Evolutionary conservation across 2,888 invertebrate genomes (phyloP).

Genomic region (Leucophora obtusa): DNA sequence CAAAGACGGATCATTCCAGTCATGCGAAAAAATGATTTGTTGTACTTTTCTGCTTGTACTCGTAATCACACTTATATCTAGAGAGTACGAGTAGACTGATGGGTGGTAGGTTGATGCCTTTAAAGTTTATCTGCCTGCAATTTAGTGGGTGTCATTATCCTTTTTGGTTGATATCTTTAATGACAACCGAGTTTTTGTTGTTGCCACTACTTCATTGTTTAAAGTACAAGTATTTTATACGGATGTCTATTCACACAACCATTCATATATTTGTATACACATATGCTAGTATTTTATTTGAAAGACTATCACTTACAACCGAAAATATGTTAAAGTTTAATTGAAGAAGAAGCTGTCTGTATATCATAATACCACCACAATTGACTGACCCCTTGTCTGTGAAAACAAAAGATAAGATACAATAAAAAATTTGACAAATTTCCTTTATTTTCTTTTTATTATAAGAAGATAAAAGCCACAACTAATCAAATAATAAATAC

Average conservation of each 20-base stretch:
- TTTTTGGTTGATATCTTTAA: constrained; percentile 61
- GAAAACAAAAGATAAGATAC: constrained; percentile 14
- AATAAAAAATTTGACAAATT: constrained; percentile 47
- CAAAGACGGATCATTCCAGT: constrained; percentile 61
- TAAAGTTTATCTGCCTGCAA: constrained; percentile 61
- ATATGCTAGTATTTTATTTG: constrained; percentile 53
- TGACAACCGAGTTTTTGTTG: constrained; percentile 41
- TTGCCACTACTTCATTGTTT: constrained; percentile 38
- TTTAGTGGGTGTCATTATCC: constrained; percentile 70
- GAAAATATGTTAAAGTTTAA: constrained; percentile 60
- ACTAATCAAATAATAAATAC: constrained; percentile 18
- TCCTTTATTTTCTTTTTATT: constrained; percentile 9
- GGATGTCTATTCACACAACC: constrained; percentile 22
- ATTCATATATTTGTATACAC: constrained; percentile 20
- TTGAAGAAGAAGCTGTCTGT: constrained; percentile 34
- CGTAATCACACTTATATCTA: not conserved
- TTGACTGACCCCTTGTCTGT: constrained; percentile 28
- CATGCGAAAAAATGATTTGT: constrained; percentile 66
- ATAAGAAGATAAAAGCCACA: constrained; percentile 1
- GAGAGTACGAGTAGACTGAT: constrained; percentile 15
- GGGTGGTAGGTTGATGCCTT: constrained; percentile 42
- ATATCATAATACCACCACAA: constrained; percentile 38
- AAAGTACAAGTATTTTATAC: constrained; percentile 51
- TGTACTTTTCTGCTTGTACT: constrained; percentile 56
- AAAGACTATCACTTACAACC: constrained; percentile 44